Base-by-base conservation (phyloP, 2,113 vertebrate species). In the Theristicus caerulescens region DNA sequence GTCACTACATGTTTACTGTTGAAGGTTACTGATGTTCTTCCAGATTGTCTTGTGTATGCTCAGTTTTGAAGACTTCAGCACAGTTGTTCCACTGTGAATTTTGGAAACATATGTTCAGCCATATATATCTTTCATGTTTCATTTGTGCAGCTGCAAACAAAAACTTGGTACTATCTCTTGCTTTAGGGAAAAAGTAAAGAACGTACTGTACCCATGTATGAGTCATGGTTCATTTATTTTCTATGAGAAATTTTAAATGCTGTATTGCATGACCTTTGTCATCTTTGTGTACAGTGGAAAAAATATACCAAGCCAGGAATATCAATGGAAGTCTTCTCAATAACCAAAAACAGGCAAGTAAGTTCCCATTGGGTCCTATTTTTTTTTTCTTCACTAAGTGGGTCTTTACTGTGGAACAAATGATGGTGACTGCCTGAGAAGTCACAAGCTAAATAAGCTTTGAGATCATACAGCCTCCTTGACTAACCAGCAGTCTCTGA, bases 201-300 rank as follows among this genome's bases (percentile, higher is more conserved):
- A 96, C 86, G 1, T 90, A 82, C 94, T 96, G 96, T 97, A 97
- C 93, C 93, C 96, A 31, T 34, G 77, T 72, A 76, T 97, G 94
- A 96, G 86, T 95, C 95, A 97, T 62, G 49, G 77, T 61, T 91
- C 83, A 66, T 89, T 96, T 96, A 94, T 97, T 95, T 96, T 94
- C 83, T 92, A 8, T 90, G 96, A 93, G 94, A 95, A 96, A 82
- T 95, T 94, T 89, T 85, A 96, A 95, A 96, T 95, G 95, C 62
- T 96, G 86, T 82, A 55, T 94, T 95, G 61, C 78, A 42, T 95
- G 96, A 97, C 94, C 86, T 95, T 94, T 96, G 93, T 93, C 96
- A 94, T 96, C 91, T 95, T 90, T 94, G 93, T 95, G 95, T 97
- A 97, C 94, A 94, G 96, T 95, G 96, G 95, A 95, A 97, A 96